Conservation (phyloP, 2,113 vertebrate genomes). For the Xiphophorus maculatus region DNA sequence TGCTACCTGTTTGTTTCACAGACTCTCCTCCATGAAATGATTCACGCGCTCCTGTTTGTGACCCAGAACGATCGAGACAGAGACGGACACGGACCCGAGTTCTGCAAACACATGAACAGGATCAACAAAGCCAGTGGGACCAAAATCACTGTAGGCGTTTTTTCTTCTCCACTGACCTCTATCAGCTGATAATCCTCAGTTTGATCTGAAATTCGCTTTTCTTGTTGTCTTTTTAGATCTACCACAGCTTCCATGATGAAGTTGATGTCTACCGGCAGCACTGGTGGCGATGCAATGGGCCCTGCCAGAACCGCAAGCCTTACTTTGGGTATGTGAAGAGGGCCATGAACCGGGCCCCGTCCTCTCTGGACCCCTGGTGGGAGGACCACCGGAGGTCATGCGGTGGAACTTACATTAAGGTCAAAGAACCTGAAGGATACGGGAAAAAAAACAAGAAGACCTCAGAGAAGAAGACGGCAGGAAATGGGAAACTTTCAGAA, state of each 20-base stretch:
- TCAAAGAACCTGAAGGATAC: slow-evolving; percentile 93
- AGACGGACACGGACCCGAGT: slow-evolving; percentile 93
- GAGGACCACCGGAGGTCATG: slow-evolving; percentile 86
- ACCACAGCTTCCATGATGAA: slow-evolving; percentile 90
- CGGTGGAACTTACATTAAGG: slow-evolving; percentile 89
- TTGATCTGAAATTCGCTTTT: background rate
- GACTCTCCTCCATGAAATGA: slow-evolving; percentile 99
- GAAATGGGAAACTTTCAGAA: slow-evolving; percentile 44
- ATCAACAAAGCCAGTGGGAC: slow-evolving; percentile 91
- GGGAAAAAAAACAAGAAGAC: slow-evolving; percentile 80
- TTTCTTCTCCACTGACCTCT: no score
- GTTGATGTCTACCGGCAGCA: slow-evolving; percentile 92
- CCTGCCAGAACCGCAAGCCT: slow-evolving; percentile 84
- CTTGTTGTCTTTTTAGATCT: slow-evolving; percentile 78
- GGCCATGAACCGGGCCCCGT: slow-evolving; percentile 92
- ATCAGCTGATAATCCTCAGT: background rate
- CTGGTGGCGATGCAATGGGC: slow-evolving; percentile 95
- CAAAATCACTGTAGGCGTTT: slow-evolving; percentile 85
- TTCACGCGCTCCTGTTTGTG: slow-evolving; percentile 96
- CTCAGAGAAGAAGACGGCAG: slow-evolving; percentile 32
- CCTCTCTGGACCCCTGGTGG: slow-evolving; percentile 92
- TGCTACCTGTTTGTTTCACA: slow-evolving; percentile 50
- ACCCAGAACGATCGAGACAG: slow-evolving; percentile 92
- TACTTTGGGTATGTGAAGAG: slow-evolving; percentile 93
- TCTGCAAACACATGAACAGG: slow-evolving; percentile 94